A percentile compares a stretch with the other conserved stretches of the same genome.
Conservation (phyloP, 2,797 vertebrate species). For the Onychomys torridus region DNA sequence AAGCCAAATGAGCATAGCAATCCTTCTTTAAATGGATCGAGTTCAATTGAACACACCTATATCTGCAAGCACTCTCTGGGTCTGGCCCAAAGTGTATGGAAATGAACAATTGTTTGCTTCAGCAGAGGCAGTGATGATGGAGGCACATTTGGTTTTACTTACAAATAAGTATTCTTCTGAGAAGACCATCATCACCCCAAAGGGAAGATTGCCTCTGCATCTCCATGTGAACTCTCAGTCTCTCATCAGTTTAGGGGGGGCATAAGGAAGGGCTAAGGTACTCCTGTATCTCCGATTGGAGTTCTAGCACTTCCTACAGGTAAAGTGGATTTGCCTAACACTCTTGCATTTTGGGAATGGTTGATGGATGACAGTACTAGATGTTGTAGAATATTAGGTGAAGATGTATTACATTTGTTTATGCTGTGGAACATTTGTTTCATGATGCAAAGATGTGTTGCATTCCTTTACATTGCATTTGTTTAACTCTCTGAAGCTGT, state of each 20-base stretch:
- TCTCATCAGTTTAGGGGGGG: not conserved
- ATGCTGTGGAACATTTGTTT: too few relatives aligned
- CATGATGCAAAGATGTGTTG: too few relatives aligned
- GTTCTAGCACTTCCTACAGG: not conserved
- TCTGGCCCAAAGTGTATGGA: not conserved
- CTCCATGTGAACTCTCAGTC: not conserved
- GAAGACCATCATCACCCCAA: not conserved
- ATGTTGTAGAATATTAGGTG: not conserved
- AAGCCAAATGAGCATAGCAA: constrained; percentile 31
- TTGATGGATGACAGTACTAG: not conserved
- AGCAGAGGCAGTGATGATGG: not conserved
- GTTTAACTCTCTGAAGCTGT: too few relatives aligned
- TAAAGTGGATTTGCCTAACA: not conserved
- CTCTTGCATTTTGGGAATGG: not conserved
- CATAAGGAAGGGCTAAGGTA: too few relatives aligned
- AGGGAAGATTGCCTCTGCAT: not conserved
- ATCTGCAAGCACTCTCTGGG: constrained; percentile 1
- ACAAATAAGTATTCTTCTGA: not conserved
- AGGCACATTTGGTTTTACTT: not conserved
- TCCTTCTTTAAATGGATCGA: constrained; percentile 36
- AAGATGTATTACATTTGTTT: too few relatives aligned
- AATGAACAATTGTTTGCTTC: constrained; percentile 4
- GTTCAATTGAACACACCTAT: not conserved
- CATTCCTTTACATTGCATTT: too few relatives aligned
- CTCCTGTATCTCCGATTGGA: not conserved